Evolutionary conservation across 1,140 invertebrate species (phyloP), one percentile per base, ranked within the genome.

Genomic region (Muscidifurax raptorellus): DNA sequence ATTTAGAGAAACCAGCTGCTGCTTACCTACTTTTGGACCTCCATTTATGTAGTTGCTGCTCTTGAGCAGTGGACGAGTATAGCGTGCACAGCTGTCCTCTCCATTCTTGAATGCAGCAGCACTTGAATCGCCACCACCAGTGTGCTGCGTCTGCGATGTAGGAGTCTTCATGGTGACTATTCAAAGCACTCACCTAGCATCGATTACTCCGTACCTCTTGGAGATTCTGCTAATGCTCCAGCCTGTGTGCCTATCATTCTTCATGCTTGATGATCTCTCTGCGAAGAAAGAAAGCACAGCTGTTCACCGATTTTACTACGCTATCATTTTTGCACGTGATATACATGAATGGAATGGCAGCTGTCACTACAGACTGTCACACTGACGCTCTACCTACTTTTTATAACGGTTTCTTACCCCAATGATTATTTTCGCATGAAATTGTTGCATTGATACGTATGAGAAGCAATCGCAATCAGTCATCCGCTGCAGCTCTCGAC

Each of bases 1-100:
- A 69, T 92, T 92, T 47, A 92, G 79, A 13, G 91, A 92, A 28
- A 92, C 91, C 10, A 92, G 83, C 28, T 92, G 91, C 52, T 88
- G 91, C 81, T 91, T 92, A n/a, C 90, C 90, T 74, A 91, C 80
- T 76, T 88, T 89, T 28, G 87, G 1, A 76, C 9, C n/a, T 52
- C 71, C 52, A 83, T 86, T 83, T 22, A 86, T 80, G 25, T 83
- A 86, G 64, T 82, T 79, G 18, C 67, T 83, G 10, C 32, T 47
- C 32, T 79, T 83, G 12, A 32, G 12, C 7, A 84, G 18, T 44
- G 59, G 28, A 59, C 81, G 59, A 52, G 76, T 40, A 74, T 59
- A 80, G 18, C 36, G 76, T 36, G 32, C 27, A 75, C 66, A 75
- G 44, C 9, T 74, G 15, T 85, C 80, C 25, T 83, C 80, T 78